These are phyloP conservation scores for Hipparchia sbordonii DNA, from an alignment of 2,888 invertebrate species.

Conservation along the genomic window DNA sequence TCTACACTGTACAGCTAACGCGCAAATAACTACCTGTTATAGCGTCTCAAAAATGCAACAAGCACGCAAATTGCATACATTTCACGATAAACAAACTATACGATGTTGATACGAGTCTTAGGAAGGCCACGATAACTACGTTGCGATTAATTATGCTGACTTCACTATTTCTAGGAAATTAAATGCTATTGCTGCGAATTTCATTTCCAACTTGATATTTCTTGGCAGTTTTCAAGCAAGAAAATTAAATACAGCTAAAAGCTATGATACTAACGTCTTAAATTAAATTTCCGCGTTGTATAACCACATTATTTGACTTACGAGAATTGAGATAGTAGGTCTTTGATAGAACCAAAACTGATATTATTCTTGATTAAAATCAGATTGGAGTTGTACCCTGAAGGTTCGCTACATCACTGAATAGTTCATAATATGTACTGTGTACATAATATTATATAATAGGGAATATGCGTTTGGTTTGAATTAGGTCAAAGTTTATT, in stretches of 20 bases:
- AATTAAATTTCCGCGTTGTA: slow-evolving; percentile 14
- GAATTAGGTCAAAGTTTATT: too few species aligned
- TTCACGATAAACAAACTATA: slow-evolving; percentile 26
- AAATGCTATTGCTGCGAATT: slow-evolving; percentile 26
- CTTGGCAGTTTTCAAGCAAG: slow-evolving; percentile 26
- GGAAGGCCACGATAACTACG: slow-evolving; percentile 24
- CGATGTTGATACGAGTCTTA: slow-evolving; percentile 25
- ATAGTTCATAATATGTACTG: too few species aligned
- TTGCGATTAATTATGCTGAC: slow-evolving; percentile 27
- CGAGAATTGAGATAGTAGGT: background rate
- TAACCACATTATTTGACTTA: slow-evolving; percentile 11
- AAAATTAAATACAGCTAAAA: slow-evolving; percentile 23
- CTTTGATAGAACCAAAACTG: background rate
- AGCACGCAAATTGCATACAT: slow-evolving; percentile 22
- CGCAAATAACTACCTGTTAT: background rate
- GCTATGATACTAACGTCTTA: slow-evolving; percentile 23
- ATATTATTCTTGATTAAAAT: background rate
- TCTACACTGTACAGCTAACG: too few species aligned
- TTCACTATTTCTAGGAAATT: slow-evolving; percentile 28
- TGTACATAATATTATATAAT: too few species aligned
- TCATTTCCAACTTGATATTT: slow-evolving; percentile 26
- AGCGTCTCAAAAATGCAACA: slow-evolving; percentile 16
- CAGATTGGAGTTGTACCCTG: background rate
- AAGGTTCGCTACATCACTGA: too few species aligned
- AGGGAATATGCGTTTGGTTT: too few species aligned